Evolutionary conservation across 2,888 invertebrate species (phyloP), one percentile per base, ranked within the genome.

Genomic region (Sipha maydis): DNA sequence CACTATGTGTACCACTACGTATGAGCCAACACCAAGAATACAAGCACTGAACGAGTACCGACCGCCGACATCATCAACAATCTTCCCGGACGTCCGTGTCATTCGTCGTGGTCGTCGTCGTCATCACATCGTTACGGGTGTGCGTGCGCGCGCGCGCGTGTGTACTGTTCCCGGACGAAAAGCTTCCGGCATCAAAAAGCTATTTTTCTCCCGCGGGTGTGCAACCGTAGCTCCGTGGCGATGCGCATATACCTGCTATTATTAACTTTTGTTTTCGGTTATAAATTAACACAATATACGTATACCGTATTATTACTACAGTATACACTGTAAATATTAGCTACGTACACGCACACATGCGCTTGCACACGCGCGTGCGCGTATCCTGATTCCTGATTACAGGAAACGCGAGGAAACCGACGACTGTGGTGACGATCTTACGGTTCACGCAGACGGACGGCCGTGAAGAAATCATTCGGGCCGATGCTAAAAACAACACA

Each of bases 201-300:
- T 85, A 75, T 84, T 85, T 85, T 56, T 75, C 38, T 56, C 31
- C 75, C 28, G 78, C 48, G 48, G 14, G 8, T 34, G 75, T 19
- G 3, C 38, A 75, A 5, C n/a, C 31, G 71, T 7, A 41, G 41
- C 41, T 41, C 41, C 0, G 21, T 76, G 4, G 7, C 8, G 56
- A 56, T 21, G 7, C n/a, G 21, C 67, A 1, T 28, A 9, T 71
- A 38, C 61, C 67, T 48, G 48, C 48, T 84, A 85, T 85, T 85
- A 85, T 85, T 85, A 85, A 77, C 77, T 67, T 80, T 80, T 80
- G 80, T 80, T 80, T 80, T 85, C 77, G 76, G 77, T 61, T 85
- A 85, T 28, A 73, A 85, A 77, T 75, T 83, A 78, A 83, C 25
- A 9, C 19, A 3, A 75, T 69, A 3, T 28, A 19, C 9, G 9